Evolutionary conservation across 2,888 invertebrate species (phyloP).

Genomic region (Ophioninae sp.): DNA sequence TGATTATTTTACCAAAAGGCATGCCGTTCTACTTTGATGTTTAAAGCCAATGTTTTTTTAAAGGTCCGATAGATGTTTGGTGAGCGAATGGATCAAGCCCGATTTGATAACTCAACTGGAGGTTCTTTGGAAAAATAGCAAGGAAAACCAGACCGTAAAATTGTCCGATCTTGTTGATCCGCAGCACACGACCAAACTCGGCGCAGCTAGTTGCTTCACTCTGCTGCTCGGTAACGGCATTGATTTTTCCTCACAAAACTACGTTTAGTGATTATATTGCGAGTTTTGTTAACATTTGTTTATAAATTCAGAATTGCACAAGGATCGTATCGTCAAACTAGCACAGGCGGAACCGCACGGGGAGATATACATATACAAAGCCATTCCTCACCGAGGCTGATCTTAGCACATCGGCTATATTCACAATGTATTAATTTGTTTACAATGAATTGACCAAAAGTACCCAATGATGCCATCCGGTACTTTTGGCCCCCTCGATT

Average conservation of each 20-base stretch:
- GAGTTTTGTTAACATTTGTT: not conserved
- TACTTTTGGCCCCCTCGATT: no score
- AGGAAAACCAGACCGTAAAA: conserved; percentile 84
- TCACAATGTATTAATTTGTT: not conserved
- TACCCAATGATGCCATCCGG: not conserved
- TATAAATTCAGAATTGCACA: conserved; percentile 24
- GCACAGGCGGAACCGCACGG: conserved; percentile 12
- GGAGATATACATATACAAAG: conserved; percentile 33
- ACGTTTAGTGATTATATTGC: not conserved
- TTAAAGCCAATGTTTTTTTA: not conserved
- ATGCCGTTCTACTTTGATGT: not conserved
- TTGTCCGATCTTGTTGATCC: conserved; percentile 97
- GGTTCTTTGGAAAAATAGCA: conserved; percentile 14
- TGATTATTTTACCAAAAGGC: no score
- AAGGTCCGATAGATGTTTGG: not conserved
- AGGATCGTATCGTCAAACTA: conserved; percentile 11
- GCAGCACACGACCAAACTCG: conserved; percentile 89
- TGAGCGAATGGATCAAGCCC: conserved; percentile 18
- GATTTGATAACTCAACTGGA: conserved; percentile 31
- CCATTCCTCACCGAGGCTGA: not conserved
- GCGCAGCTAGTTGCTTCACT: conserved; percentile 85
- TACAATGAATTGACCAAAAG: not conserved
- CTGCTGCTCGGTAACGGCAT: conserved; percentile 39
- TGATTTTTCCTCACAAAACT: not conserved
- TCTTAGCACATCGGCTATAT: not conserved